phyloP scores from a whole-genome alignment of 2,113 vertebrate species.

The Trematomus loennbergii region DNA sequence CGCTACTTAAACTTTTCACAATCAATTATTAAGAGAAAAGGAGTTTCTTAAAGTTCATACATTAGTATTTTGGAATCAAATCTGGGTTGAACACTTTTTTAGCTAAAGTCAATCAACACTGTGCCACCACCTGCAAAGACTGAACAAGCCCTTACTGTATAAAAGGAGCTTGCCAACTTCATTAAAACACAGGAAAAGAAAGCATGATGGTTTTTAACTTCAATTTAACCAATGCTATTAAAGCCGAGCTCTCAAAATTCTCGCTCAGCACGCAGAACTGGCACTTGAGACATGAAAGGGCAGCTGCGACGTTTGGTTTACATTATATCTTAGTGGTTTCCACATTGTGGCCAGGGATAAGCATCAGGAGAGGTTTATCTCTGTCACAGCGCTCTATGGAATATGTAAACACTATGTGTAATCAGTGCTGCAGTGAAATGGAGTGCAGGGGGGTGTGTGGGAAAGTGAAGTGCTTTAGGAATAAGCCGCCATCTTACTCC shows the following conservation, averaged over 20 bases:
- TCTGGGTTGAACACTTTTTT: not conserved
- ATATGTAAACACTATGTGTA: slow-evolving; percentile 83
- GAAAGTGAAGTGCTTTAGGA: slow-evolving; percentile 67
- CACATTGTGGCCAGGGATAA: slow-evolving; percentile 83
- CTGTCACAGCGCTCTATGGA: slow-evolving; percentile 79
- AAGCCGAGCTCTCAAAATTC: slow-evolving; percentile 63
- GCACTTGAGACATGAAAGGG: slow-evolving; percentile 83
- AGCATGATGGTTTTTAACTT: slow-evolving; percentile 44
- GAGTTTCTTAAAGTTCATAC: not conserved
- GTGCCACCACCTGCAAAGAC: slow-evolving; percentile 16
- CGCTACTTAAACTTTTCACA: slow-evolving; percentile 41
- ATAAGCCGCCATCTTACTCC: slow-evolving; percentile 63
- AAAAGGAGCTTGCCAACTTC: slow-evolving; percentile 22
- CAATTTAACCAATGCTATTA: slow-evolving; percentile 62
- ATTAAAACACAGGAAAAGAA: slow-evolving; percentile 18
- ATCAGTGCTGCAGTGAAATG: slow-evolving; percentile 74
- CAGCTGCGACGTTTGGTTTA: slow-evolving; percentile 80
- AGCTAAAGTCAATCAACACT: not conserved
- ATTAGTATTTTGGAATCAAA: slow-evolving; percentile 9
- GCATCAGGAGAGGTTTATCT: slow-evolving; percentile 84
- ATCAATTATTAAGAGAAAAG: slow-evolving; percentile 22
- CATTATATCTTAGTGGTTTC: slow-evolving; percentile 83
- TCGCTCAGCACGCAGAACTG: slow-evolving; percentile 66
- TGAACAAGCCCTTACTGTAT: slow-evolving; percentile 16
- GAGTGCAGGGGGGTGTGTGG: slow-evolving; percentile 50